Evolutionary conservation across 2,113 vertebrate genomes (phyloP), one percentile per base, ranked within the genome.

Genomic region (Cyprinodon tularosa): DNA sequence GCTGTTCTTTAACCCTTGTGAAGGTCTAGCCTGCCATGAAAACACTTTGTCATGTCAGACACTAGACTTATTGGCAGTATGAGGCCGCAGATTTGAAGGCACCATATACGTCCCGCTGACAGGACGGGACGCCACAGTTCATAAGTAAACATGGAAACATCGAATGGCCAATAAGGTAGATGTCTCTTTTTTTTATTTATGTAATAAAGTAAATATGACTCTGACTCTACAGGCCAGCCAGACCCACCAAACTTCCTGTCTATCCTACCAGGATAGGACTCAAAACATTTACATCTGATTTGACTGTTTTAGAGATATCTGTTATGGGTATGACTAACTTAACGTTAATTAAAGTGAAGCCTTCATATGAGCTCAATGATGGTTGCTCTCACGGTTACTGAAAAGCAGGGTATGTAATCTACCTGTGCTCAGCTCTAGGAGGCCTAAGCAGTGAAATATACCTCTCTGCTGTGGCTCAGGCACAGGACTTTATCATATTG

Each of bases 401-500:
- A 71, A 82, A 73, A 81, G 66, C 64, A 38, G 57, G 67, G 65
- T 62, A 74, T 87, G 90, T 86, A 88, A 73, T 77, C 92, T 85
- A 90, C 91, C 77, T 85, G 83, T 68, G 2, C 81, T 89, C 84
- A 81, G 86, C 76, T 72, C 83, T 72, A 57, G 85, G 83, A 84
- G 81, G 84, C 88, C 81, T 40, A 81, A 77, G 66, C 68, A 74
- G 92, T 96, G 95, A 95, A 95, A 94, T 94, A 95, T 95, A 93
- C 92, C 90, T 85, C 83, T 93, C 92, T 92, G 90, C 68, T 67
- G 89, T 84, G 69, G 77, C 86, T 87, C 89, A 90, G 93, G 92
- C 93, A 94, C 87, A 89, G 76, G 94, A 90, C 93, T 96, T 95
- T 86, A 96, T 96, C 95, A 96, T 95, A 94, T 91, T 67, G 93